Evolutionary conservation across 2,888 invertebrate species (phyloP).

Genomic region (Parnassius mnemosyne): DNA sequence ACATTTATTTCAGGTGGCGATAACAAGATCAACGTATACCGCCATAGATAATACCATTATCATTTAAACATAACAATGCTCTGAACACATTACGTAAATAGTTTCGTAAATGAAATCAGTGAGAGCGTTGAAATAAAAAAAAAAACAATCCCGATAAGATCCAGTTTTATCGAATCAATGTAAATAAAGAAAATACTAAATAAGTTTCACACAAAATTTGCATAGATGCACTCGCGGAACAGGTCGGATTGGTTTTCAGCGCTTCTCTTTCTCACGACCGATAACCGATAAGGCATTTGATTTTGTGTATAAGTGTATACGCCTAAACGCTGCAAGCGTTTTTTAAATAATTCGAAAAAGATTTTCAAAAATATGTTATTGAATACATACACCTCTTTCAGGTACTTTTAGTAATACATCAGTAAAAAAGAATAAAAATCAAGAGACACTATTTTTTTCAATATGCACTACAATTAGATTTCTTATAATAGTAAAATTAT

Average conservation of each 20-base stretch:
- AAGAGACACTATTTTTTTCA: no score
- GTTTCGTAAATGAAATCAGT: conserved; percentile 9
- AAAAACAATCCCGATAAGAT: conserved; percentile 37
- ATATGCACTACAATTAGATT: no score
- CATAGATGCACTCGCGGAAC: conserved; percentile 66
- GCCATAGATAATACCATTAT: no score
- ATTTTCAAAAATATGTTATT: no score
- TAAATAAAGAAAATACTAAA: conserved; percentile 32
- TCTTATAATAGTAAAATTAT: no score
- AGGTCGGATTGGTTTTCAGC: conserved; percentile 55
- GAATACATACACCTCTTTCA: no score
- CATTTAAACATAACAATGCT: no score
- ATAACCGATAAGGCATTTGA: conserved; percentile 24
- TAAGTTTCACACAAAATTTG: conserved; percentile 55
- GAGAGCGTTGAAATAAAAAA: conserved; percentile 26
- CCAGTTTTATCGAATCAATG: conserved; percentile 41
- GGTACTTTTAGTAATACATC: no score
- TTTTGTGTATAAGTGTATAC: conserved; percentile 6
- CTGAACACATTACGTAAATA: not conserved
- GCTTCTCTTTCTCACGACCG: conserved; percentile 43
- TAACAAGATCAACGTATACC: no score
- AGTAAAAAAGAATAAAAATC: no score
- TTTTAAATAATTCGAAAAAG: no score
- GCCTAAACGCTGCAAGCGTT: not conserved
- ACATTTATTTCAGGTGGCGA: no score